phyloP scores from a whole-genome alignment of 2,113 vertebrate species.

The Sebastes fasciatus region DNA sequence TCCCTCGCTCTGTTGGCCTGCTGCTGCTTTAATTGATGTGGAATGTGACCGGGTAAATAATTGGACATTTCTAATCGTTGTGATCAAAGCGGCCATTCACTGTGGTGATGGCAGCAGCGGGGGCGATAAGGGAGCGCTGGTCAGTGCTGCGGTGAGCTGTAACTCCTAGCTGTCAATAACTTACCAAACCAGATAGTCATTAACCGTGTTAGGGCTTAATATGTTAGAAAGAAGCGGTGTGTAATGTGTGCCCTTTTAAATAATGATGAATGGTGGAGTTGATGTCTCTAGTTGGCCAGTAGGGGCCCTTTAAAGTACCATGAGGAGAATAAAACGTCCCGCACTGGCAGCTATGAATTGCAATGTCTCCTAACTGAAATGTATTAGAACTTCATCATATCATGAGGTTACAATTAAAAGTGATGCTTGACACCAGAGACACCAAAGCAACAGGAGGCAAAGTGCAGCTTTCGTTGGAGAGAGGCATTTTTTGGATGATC shows the following conservation, averaged over 20 bases:
- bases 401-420: not conserved
- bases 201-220: conserved; percentile 12
- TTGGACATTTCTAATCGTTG: conserved; percentile 76
- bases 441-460: not conserved
- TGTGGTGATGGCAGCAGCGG: conserved; percentile 40
- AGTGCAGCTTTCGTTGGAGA: not conserved
- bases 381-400: not conserved
- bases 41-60: conserved; percentile 82
- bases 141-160: conserved; percentile 28
- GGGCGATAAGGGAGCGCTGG: conserved; percentile 6
- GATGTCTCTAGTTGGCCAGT: not conserved
- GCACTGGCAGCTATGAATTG: not conserved
- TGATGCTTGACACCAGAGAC: not conserved
- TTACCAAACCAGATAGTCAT: conserved; percentile 27
- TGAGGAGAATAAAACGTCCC: not conserved
- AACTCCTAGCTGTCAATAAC: conserved; percentile 10
- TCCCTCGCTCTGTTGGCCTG: conserved; percentile 42
- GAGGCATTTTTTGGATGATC: not conserved
- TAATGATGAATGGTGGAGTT: not conserved
- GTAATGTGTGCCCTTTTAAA: conserved; percentile 17
- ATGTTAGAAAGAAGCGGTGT: conserved; percentile 3
- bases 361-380: not conserved
- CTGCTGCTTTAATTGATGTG: conserved; percentile 71
- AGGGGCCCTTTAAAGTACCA: not conserved
- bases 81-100: conserved; percentile 75